Base-by-base conservation (phyloP, 2,113 vertebrate species). In the Rhipidura dahli region DNA sequence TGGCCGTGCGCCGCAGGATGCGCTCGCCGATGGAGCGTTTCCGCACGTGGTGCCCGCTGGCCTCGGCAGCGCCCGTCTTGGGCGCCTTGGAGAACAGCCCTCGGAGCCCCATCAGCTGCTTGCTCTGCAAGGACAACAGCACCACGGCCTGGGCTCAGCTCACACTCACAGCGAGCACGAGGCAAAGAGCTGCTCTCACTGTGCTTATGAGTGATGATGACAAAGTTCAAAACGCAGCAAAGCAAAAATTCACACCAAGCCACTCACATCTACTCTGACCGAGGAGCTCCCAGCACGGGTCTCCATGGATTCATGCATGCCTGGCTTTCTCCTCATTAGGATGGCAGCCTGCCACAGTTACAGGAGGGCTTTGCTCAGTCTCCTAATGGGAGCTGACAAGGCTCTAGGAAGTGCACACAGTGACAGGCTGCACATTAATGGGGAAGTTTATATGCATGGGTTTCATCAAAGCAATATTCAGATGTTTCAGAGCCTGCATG, bases 1-100 rank as follows among this genome's bases (percentile, higher is more conserved):
- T 99, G 85, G 99, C 99, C 2, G 99, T 99, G 88, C 99, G 99
- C 5, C 99, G 98, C 72, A 99, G 98, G 79, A 99, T 97, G 56
- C 99, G 98, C 26, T 99, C 99, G 18, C 99, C 99, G 15, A 99
- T 97, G 1, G 99, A 99, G 68, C 99, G 98, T 57, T 99, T 99
- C 33, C 98, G 98, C 40, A 97, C 85, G 3, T 97, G 97, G 39
- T 97, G 96, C 44, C 97, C 96, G 22, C 88, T 87, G 82, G 94
- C 97, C 81, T 99, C 99, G 17, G 98, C 98, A 2, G 97, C 97
- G 53, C 83, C 44, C 26, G 97, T 98, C 97, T 99, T 99, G 56
- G 99, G 98, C 42, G 97, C 98, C 94, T 98, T 99, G 93, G 98
- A 98, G 94, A 99, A 99, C 82, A 99, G 96, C 83, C 99, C 98